phyloP scores from a whole-genome alignment of 2,113 vertebrate species.

The Trematomus loennbergii region DNA sequence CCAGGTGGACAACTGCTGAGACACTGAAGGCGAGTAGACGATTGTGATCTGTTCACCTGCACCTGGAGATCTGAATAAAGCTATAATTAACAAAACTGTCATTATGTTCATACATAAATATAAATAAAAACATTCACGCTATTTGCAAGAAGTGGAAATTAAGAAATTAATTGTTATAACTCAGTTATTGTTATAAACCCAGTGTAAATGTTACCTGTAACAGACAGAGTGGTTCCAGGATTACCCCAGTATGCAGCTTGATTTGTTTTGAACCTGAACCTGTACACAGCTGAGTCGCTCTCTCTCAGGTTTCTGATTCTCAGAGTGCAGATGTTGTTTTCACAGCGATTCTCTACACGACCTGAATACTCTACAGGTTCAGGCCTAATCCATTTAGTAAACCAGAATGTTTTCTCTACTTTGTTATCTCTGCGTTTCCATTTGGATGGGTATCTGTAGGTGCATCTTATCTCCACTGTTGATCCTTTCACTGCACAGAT shows the following conservation, averaged over 20 bases:
- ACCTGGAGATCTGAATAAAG: no score
- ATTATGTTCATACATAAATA: neutral
- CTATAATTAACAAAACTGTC: no score
- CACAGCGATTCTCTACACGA: neutral
- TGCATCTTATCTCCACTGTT: neutral
- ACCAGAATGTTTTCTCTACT: neutral
- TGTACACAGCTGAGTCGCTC: constrained; percentile 28
- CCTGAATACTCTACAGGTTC: neutral
- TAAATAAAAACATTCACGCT: neutral
- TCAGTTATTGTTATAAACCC: neutral
- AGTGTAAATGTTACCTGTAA: constrained; percentile 30
- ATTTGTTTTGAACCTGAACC: constrained; percentile 21
- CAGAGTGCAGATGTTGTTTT: neutral
- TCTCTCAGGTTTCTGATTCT: neutral
- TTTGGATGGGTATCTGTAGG: neutral
- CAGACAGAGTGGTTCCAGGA: constrained; percentile 12
- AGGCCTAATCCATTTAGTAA: fast-evolving
- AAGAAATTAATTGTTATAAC: neutral
- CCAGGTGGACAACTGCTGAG: neutral
- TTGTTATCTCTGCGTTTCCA: fast-evolving
- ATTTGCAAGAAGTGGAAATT: neutral
- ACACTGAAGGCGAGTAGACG: neutral
- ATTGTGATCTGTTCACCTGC: no score
- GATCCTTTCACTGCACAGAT: neutral
- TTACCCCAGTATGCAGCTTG: neutral